Conservation (phyloP, 2,113 vertebrate genomes). For the Erpornis zantholeuca region DNA sequence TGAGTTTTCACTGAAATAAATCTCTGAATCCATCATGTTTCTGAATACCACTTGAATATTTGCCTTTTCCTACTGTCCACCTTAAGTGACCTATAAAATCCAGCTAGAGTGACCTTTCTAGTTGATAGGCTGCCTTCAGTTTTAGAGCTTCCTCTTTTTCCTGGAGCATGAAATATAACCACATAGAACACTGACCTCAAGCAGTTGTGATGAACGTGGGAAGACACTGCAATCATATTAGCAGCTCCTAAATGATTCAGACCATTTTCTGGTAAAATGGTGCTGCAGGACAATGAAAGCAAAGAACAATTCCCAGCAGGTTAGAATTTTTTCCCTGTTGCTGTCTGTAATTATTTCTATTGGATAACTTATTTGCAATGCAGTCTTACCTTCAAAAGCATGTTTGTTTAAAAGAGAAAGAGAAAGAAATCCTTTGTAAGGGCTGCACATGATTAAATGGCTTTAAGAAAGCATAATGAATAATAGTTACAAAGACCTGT, state of each 20-base stretch:
- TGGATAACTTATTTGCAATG: conserved; percentile 62
- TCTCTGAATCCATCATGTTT: background rate
- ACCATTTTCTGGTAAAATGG: background rate
- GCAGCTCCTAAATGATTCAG: conserved; percentile 50
- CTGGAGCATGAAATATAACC: background rate
- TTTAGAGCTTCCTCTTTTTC: background rate
- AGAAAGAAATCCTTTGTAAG: conserved; percentile 58
- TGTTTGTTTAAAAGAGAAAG: conserved; percentile 64
- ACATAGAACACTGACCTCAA: background rate
- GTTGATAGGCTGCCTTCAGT: background rate
- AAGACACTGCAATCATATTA: conserved; percentile 22
- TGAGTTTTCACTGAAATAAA: background rate
- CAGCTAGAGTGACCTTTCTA: background rate
- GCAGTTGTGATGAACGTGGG: background rate
- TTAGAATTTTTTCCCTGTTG: background rate
- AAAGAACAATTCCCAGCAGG: conserved; percentile 44
- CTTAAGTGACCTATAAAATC: background rate
- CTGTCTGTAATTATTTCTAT: conserved; percentile 62
- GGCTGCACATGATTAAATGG: conserved; percentile 47
- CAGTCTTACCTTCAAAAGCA: conserved; percentile 60
- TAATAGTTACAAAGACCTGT: conserved; percentile 39
- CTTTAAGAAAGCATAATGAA: conserved; percentile 56
- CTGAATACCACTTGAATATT: background rate
- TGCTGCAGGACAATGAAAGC: conserved; percentile 47
- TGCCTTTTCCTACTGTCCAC: background rate